Conservation (phyloP, 2,797 vertebrate species). For the Rhabdomys pumilio region DNA sequence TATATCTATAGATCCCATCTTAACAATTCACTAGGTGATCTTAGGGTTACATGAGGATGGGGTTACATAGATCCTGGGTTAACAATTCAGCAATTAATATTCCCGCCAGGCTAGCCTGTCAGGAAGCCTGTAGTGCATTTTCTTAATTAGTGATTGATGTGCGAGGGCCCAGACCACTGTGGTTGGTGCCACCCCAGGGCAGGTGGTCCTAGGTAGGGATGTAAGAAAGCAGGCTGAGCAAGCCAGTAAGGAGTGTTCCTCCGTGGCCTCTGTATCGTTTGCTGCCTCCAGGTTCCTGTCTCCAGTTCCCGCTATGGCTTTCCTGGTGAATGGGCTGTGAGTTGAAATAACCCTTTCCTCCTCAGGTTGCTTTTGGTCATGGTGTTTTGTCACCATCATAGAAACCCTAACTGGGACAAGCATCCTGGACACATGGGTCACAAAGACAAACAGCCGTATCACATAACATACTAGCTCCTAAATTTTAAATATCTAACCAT, state of each 20-base stretch:
- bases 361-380: not conserved
- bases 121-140: not conserved
- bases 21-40: not conserved
- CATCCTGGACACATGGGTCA: not conserved
- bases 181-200: not conserved
- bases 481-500: conserved; percentile 25
- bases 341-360: not conserved
- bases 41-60: not conserved
- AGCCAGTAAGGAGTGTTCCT: not conserved
- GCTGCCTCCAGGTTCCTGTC: not conserved
- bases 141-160: not conserved
- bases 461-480: conserved; percentile 31
- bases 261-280: not conserved
- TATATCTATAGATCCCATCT: not conserved
- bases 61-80: not conserved
- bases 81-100: not conserved
- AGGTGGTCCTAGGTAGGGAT: not conserved
- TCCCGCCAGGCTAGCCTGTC: not conserved
- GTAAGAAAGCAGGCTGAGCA: not conserved
- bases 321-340: not conserved
- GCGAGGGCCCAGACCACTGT: not conserved
- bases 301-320: not conserved
- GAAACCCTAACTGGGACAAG: not conserved
- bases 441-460: not conserved
- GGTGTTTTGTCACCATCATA: not conserved